Percentiles rank a stretch among this genome's conserved stretches.
Conservation (phyloP, 2,888 invertebrate species). For the Pharmacophagus antenor region DNA sequence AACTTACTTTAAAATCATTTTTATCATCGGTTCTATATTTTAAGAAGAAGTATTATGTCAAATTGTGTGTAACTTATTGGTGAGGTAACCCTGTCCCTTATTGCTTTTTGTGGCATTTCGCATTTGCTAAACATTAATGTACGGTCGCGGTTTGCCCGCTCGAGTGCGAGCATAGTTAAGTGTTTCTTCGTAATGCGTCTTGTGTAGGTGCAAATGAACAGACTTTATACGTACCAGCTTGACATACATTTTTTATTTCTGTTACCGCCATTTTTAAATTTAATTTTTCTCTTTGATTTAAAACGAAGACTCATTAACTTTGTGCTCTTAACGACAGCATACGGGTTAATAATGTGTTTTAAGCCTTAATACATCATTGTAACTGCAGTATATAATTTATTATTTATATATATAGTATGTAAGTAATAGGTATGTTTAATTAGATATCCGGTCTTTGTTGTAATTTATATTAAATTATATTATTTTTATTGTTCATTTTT, state of each 20-base stretch:
- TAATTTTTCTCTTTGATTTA: background rate
- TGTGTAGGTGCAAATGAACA: constrained; percentile 41
- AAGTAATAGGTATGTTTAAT: too few relatives aligned
- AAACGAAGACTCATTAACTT: background rate
- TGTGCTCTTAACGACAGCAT: background rate
- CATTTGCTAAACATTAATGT: constrained; percentile 65
- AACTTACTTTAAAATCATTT: too few relatives aligned
- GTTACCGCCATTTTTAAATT: background rate
- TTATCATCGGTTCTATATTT: too few relatives aligned
- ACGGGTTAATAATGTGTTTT: background rate
- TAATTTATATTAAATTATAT: too few relatives aligned
- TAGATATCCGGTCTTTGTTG: too few relatives aligned
- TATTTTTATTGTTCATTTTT: too few relatives aligned
- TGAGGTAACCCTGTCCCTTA: constrained; percentile 42
- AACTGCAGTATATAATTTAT: background rate
- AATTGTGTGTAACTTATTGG: constrained; percentile 55
- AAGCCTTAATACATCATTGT: background rate
- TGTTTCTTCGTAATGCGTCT: constrained; percentile 55
- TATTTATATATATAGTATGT: background rate
- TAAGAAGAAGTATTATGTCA: too few relatives aligned
- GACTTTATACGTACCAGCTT: constrained; percentile 21
- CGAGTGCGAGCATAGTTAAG: constrained; percentile 45
- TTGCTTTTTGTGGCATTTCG: constrained; percentile 61
- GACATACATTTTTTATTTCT: constrained; percentile 17
- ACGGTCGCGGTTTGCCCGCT: constrained; percentile 59